These are phyloP conservation scores for Drosophila antonietae DNA, from an alignment of 2,888 invertebrate species.

Conservation along the genomic window DNA sequence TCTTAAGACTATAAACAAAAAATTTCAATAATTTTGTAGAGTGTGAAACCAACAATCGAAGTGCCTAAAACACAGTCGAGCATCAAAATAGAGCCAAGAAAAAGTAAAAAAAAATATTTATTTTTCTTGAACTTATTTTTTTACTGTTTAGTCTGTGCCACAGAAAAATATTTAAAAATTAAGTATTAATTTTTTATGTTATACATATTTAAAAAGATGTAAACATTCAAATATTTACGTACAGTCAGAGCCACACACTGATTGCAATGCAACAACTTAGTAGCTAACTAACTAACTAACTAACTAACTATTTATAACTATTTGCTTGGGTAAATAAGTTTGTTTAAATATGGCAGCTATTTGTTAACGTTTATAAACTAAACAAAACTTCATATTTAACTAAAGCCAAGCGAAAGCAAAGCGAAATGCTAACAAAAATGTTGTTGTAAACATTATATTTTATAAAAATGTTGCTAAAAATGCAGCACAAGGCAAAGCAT, in stretches of 20 bases:
- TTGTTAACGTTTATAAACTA: constrained; percentile 69
- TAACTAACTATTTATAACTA: constrained; percentile 56
- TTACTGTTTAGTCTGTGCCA: too few species aligned
- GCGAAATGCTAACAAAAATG: constrained; percentile 48
- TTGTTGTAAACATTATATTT: constrained; percentile 66
- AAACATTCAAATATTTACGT: constrained; percentile 36
- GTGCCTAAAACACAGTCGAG: too few species aligned
- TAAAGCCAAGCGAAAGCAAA: constrained; percentile 49
- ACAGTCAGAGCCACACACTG: not conserved
- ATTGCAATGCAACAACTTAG: not conserved
- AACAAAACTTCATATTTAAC: constrained; percentile 67
- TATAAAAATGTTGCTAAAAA: constrained; percentile 72
- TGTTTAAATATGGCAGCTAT: constrained; percentile 65
- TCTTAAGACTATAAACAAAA: not conserved
- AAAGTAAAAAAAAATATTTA: too few species aligned
- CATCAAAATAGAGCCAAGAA: too few species aligned
- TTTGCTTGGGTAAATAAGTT: constrained; percentile 71
- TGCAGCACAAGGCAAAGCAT: constrained; percentile 74
- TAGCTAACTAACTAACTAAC: constrained; percentile 49
- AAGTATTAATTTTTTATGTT: too few species aligned
- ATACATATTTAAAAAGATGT: too few species aligned
- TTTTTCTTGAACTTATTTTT: too few species aligned
- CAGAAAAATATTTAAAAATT: too few species aligned
- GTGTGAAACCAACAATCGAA: too few species aligned
- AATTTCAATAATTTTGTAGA: not conserved